Conservation (phyloP, 2,888 invertebrate species). For the Lycophotia porphyrea region DNA sequence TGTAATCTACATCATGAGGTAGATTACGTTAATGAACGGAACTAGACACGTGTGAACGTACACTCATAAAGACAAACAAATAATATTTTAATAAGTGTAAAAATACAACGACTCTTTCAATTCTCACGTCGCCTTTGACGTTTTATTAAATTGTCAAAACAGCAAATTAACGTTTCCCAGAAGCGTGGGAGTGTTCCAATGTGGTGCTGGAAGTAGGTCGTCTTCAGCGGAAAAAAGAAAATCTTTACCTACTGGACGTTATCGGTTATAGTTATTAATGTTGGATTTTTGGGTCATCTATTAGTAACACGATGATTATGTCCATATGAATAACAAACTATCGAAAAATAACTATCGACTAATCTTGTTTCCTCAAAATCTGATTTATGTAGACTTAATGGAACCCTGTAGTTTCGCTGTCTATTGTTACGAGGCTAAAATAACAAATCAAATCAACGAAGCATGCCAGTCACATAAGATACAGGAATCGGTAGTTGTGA, state of each 20-base stretch:
- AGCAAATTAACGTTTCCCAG: slow-evolving; percentile 82
- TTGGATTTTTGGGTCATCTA: slow-evolving; percentile 32
- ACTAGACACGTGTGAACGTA: slow-evolving; percentile 25
- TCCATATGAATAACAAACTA: slow-evolving; percentile 3
- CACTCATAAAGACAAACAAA: slow-evolving; percentile 21
- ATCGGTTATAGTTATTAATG: slow-evolving; percentile 43
- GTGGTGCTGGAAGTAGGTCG: slow-evolving; percentile 79
- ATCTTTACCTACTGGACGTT: slow-evolving; percentile 42
- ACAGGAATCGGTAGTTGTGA: slow-evolving; percentile 70
- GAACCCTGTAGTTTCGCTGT: slow-evolving; percentile 32
- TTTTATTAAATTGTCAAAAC: slow-evolving; percentile 83
- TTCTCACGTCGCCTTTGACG: slow-evolving; percentile 70
- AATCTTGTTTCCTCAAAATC: slow-evolving; percentile 21
- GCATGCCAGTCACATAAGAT: slow-evolving; percentile 62
- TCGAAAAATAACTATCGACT: slow-evolving; percentile 10
- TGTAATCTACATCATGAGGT: neutral
- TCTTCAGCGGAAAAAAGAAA: slow-evolving; percentile 72
- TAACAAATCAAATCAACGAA: slow-evolving; percentile 55
- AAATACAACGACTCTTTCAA: slow-evolving; percentile 53
- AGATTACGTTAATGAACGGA: slow-evolving; percentile 16
- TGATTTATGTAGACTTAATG: slow-evolving; percentile 14
- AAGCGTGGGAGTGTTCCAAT: slow-evolving; percentile 79
- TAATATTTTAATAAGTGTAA: slow-evolving; percentile 44
- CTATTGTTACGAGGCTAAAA: slow-evolving; percentile 45
- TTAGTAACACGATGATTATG: slow-evolving; percentile 30